A percentile compares a stretch with the other conserved stretches of the same genome.
These are phyloP conservation scores for Sepioteuthis lessoniana DNA, from an alignment of 2,888 invertebrate genomes.

Conservation along the genomic window DNA sequence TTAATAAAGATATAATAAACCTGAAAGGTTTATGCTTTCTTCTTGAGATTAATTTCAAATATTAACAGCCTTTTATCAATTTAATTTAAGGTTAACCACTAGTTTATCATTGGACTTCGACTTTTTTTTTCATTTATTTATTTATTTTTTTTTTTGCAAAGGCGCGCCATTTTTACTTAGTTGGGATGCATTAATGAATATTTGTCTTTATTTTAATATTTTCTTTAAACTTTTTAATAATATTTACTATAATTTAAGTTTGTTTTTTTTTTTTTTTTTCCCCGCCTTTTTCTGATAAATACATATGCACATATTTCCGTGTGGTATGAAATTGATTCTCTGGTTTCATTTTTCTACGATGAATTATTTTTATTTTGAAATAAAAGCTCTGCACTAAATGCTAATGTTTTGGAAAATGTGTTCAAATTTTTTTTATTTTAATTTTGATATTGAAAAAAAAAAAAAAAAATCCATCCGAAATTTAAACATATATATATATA, in stretches of 20 bases:
- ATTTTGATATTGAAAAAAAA: too few species aligned
- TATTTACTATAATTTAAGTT: background rate
- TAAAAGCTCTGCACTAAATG: too few species aligned
- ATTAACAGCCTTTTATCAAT: background rate
- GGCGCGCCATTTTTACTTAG: background rate
- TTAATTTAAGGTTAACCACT: background rate
- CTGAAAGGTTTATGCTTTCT: background rate
- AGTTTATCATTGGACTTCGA: background rate
- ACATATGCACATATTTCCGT: too few species aligned
- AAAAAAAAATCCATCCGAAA: too few species aligned
- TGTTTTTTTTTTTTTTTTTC: too few species aligned
- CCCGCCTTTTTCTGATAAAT: too few species aligned
- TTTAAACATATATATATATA: too few species aligned
- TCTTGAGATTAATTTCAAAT: background rate
- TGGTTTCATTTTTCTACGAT: too few species aligned
- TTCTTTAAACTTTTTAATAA: background rate
- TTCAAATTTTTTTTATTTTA: too few species aligned
- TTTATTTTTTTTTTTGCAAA: background rate
- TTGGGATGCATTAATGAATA: background rate
- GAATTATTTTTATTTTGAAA: too few species aligned
- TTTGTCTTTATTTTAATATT: background rate
- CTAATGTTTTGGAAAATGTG: too few species aligned
- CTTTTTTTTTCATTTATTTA: background rate
- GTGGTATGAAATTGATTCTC: too few species aligned
- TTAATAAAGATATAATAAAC: background rate